Base-by-base conservation (phyloP, 1,140 invertebrate species). In the Ceratosolen fusciceps region DNA sequence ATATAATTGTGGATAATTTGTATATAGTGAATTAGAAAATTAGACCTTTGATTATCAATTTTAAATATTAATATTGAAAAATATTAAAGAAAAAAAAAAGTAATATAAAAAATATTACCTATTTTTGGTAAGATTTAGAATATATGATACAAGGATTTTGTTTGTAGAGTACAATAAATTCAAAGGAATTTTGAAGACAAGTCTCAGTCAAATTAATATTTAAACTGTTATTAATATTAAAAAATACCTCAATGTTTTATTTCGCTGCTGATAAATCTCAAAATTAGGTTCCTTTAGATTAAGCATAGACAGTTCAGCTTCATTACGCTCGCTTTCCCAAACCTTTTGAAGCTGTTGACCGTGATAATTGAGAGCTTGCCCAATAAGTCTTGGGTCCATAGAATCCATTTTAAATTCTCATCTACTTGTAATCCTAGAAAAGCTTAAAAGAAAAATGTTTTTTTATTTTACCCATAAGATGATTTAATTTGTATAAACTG, bases 331-430 rank as follows among this genome's bases (percentile, higher is more conserved):
- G 31, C 92, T 92, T 85, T 96, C 95, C 95, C 95, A 96, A 80
- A 95, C 92, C 90, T 96, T 96, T 88, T 95, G 94, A 82, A 96
- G 90, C 83, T 95, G 95, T 84, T 95, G 95, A 1, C 96, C 96
- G 91, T 96, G 95, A 86, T 94, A 96, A 89, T 95, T 95, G 80
- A 96, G 91, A 70, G 94, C 92, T 85, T 94, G 93, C 83, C 92
- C 90, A 84, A 96, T 92, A 79, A 95, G 91, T 71, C 93, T 92
- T 87, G 92, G 85, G 89, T 95, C 93, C 91, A 95, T 89, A 49
- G 90, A 87, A 43, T 92, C 88, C 83, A 89, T 88, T 79, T 81
- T 80, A 8, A 47, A 71, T n/a, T 21, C 8, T 62, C 49, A 54
- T 34, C 19, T 31, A 34, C 14, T 76, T 65, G 81, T 79, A 78